Evolutionary conservation across 2,888 invertebrate species (phyloP), one percentile per base, ranked within the genome.

Genomic region (Rosalia funebris): DNA sequence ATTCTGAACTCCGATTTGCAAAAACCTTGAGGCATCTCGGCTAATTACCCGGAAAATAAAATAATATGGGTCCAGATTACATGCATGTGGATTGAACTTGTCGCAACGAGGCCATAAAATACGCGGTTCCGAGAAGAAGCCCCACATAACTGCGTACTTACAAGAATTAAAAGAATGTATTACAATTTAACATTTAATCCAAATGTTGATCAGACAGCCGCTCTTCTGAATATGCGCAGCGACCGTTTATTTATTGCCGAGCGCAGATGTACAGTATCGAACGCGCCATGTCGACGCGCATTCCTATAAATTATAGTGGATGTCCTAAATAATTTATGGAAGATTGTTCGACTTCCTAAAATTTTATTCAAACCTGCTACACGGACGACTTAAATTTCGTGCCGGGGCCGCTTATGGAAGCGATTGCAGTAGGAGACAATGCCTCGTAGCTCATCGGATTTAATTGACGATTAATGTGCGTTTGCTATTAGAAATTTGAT

Each of bases 141-240:
- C 60, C 63, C 66, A 63, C 71, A 71, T 73, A 71, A 66, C 70
- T 71, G 71, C 69, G 68, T 70, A 71, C 71, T 64, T 72, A 71
- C 72, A 73, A 70, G 76, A 77, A 77, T 76, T 74, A 74, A 74
- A 75, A 71, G 77, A 77, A 76, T 75, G 77, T 73, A 75, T 74
- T 75, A 75, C 76, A 75, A 75, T 77, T 76, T 76, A 75, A 75
- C 76, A 72, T 77, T 77, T 77, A 77, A 76, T 76, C 76, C 77
- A 73, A 76, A 77, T 75, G 75, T 74, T 75, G 75, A 76, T 77
- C 77, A 32, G 75, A 75, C 74, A 74, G 71, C 66, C 70, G 70
- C 69, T 65, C 63, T 70, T 59, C 60, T 60, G 60, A 57, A 60
- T 52, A 60, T 50, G 60, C 54, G 44, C 52, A 47, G 71, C 63